Base-by-base conservation (phyloP, 2,888 invertebrate genomes). In the Morpho achilles region DNA sequence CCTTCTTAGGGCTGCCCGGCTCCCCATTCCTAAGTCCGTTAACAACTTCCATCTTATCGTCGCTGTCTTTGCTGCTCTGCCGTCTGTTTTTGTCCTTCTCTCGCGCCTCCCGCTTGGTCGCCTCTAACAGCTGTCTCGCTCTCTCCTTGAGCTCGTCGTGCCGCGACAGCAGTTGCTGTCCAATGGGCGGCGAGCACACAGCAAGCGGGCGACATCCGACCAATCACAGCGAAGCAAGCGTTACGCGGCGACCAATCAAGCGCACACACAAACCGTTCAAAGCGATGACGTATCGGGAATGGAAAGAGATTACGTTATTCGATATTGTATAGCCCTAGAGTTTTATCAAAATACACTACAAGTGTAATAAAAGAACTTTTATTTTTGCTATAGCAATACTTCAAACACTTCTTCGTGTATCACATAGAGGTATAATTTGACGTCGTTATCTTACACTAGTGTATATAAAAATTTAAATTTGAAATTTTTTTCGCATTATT, bases 101-200 rank as follows among this genome's bases (percentile, higher is more conserved):
- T 58, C 89, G 86, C 71, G 93, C 93, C 69, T 95, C 95, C 55
- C 93, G 86, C 79, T 94, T 93, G 16, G 96, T 94, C 70, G 96
- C 95, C 75, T 96, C 96, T 69, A 97, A 91, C 80, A 97, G 92
- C 80, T 95, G 93, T 79, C 95, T 93, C 69, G 97, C 97, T 85
- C 95, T 90, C 90, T 96, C 96, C 80, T 96, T 94, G 71, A 97
- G 91, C 87, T 97, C 96, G 71, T 96, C 95, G 77, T 96, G 96
- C 58, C 96, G 93, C 69, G 95, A 94, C 75, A 95, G 89, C 79
- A 95, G 89, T 88, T 94, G 93, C 95, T 95, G 73, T 60, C 64
- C 60, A 69, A 70, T 73, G 73, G 69, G 61, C 49, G 57, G 60
- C 57, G 64, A 69, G 69, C 72, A 71, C 50, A 57, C 54, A 59